Conservation (phyloP, 1,140 invertebrate genomes). For the Mesaphorura yosii region DNA sequence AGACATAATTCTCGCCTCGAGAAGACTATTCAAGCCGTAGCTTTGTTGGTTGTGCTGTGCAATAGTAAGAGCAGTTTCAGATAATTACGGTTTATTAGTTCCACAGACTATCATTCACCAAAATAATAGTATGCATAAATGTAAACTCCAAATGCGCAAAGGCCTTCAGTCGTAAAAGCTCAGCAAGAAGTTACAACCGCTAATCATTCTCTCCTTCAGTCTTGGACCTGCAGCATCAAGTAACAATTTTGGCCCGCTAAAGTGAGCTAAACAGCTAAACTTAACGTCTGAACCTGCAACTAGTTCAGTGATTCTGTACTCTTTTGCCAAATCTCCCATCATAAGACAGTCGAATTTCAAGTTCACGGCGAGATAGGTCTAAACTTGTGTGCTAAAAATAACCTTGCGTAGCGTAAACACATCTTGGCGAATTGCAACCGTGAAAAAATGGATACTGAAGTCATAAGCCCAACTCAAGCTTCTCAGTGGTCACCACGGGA, state of each 20-base stretch:
- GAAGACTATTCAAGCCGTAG: too few species aligned
- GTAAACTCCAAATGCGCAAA: too few species aligned
- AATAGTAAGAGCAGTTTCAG: too few species aligned
- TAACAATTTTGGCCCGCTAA: background rate
- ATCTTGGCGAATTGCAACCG: too few species aligned
- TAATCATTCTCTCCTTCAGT: slow-evolving; percentile 8
- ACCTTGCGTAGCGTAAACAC: background rate
- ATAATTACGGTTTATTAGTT: too few species aligned
- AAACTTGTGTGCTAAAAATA: background rate
- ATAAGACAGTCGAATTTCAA: background rate
- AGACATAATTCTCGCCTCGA: too few species aligned
- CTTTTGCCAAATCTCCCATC: background rate
- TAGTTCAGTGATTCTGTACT: background rate
- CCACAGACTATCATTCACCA: too few species aligned
- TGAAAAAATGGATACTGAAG: slow-evolving; percentile 28
- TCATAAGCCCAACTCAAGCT: slow-evolving; percentile 19
- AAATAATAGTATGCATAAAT: too few species aligned
- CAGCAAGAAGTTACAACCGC: slow-evolving; percentile 17
- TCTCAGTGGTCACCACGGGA: too few species aligned
- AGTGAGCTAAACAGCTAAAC: background rate
- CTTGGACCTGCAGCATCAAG: background rate
- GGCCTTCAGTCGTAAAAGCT: slow-evolving; percentile 28
- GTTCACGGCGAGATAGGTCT: background rate
- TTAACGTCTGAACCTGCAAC: background rate
- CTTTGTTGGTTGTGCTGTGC: too few species aligned